These are phyloP conservation scores for Pollachius pollachius DNA, from an alignment of 2,113 vertebrate genomes.

Conservation along the genomic window DNA sequence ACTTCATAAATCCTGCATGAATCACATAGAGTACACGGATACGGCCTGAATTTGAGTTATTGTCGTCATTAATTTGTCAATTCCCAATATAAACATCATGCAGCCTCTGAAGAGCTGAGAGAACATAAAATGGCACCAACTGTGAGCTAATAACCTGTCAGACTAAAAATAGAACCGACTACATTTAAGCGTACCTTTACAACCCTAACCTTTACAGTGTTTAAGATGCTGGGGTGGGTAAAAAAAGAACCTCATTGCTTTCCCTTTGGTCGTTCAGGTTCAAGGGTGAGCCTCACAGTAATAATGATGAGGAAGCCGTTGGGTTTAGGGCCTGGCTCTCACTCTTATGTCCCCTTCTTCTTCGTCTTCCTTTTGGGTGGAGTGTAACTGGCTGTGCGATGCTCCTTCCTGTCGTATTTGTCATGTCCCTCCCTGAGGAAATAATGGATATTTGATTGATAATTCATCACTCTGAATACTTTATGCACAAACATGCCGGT, in stretches of 20 bases:
- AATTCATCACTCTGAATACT: constrained; percentile 67
- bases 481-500: constrained; percentile 60
- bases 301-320: constrained; percentile 11
- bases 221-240: no score
- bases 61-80: no score
- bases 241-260: not conserved
- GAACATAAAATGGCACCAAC: no score
- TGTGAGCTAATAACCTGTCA: no score
- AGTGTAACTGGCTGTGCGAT: constrained; percentile 79
- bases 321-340: constrained; percentile 19
- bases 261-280: constrained; percentile 27
- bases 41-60: no score
- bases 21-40: no score
- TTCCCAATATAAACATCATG: no score
- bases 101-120: no score
- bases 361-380: constrained; percentile 66
- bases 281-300: constrained; percentile 29
- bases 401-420: constrained; percentile 88
- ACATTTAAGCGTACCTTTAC: no score
- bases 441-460: constrained; percentile 54
- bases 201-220: no score
- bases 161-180: no score
- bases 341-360: constrained; percentile 59
- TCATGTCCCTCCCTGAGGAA: constrained; percentile 88
- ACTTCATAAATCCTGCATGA: no score